Evolutionary conservation across 2,113 vertebrate genomes (phyloP), one percentile per base, ranked within the genome.

Genomic region (Poeciliopsis occidentalis): DNA sequence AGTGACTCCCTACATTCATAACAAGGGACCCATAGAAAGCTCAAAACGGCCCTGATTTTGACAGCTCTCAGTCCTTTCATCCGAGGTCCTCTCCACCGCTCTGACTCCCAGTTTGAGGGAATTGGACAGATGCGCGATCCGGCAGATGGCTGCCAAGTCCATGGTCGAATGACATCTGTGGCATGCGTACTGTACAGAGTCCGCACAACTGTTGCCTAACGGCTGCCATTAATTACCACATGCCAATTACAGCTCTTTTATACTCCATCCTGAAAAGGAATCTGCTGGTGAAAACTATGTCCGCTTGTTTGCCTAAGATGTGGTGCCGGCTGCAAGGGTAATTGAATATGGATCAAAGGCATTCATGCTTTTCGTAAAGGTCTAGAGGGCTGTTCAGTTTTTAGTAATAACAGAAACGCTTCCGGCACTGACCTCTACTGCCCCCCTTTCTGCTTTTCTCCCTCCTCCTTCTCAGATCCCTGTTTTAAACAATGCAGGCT

Each of bases 11-110:
- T n/a, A n/a, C n/a, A n/a, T n/a, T n/a, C n/a, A n/a, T n/a, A n/a
- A n/a, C n/a, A n/a, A n/a, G n/a, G n/a, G n/a, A n/a, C n/a, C n/a
- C n/a, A n/a, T n/a, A n/a, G n/a, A n/a, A n/a, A n/a, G n/a, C n/a
- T n/a, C n/a, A n/a, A n/a, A n/a, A n/a, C n/a, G n/a, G n/a, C n/a
- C n/a, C n/a, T n/a, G n/a, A n/a, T n/a, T 93, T 86, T 92, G 88
- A 92, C 92, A 92, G 84, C 67, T 73, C 75, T 71, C 90, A 92
- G 93, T 93, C 89, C 89, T 88, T 89, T 91, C 88, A 87, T 86
- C 87, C 78, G 60, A 62, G 63, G 75, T 62, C 84, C 72, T 87
- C 67, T 67, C 80, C 75, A 76, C 83, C 75, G 79, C 75, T 60
- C 71, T 67, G 66, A 22, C 67, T 84, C 77, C 80, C 71, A 60